Conservation (phyloP, 2,888 invertebrate species). For the Ischnus inquisitorius region DNA sequence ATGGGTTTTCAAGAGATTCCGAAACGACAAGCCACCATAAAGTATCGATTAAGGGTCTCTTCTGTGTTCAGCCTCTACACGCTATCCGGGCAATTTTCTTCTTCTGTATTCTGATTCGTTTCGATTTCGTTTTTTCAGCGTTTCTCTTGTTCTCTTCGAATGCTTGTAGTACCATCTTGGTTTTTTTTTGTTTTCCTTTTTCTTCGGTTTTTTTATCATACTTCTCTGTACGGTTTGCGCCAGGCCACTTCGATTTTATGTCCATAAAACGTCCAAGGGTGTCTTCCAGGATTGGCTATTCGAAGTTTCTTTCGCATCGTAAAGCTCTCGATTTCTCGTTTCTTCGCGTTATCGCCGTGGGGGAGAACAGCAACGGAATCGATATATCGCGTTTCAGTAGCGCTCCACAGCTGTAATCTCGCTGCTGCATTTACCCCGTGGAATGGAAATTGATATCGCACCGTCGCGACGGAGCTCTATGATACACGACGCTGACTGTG, state of each 20-base stretch:
- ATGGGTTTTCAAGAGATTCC: slow-evolving; percentile 57
- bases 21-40: slow-evolving; percentile 34
- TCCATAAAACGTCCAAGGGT: slow-evolving; percentile 35
- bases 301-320: slow-evolving; percentile 63
- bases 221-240: slow-evolving; percentile 14
- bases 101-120: slow-evolving; percentile 25
- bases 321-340: slow-evolving; percentile 67
- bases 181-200: neutral
- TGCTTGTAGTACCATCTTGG: neutral
- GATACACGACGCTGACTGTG: neutral
- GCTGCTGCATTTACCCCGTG: neutral
- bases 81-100: neutral
- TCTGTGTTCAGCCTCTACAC: neutral
- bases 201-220: neutral
- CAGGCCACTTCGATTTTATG: slow-evolving; percentile 55
- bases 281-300: slow-evolving; percentile 53
- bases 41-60: slow-evolving; percentile 53
- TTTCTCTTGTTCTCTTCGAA: neutral
- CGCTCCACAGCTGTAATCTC: neutral
- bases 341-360: slow-evolving; percentile 10
- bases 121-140: slow-evolving; percentile 2
- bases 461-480: neutral
- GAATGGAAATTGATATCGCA: slow-evolving; percentile 22
- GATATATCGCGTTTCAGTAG: slow-evolving; percentile 53
- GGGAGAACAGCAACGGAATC: slow-evolving; percentile 43